phyloP scores from a whole-genome alignment of 2,113 vertebrate species.

The Vidua macroura region DNA sequence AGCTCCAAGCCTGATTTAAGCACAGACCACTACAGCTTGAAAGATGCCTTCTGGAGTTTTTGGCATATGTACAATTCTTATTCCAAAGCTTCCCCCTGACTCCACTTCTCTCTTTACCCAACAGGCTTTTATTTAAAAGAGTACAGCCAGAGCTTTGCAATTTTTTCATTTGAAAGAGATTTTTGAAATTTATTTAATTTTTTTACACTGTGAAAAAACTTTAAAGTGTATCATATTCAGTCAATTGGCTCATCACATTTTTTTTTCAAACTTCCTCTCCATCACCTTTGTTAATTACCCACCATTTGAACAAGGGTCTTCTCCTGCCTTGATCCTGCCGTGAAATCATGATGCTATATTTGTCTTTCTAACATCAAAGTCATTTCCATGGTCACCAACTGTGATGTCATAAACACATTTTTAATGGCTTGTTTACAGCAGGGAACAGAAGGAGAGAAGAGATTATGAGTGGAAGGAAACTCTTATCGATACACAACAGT shows the following conservation, averaged over 20 bases:
- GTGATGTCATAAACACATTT: constrained; percentile 70
- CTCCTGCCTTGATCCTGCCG: constrained; percentile 41
- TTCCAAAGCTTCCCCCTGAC: not conserved
- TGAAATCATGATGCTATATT: constrained; percentile 58
- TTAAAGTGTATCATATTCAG: constrained; percentile 16
- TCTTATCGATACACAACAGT: constrained; percentile 54
- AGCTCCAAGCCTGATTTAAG: not conserved
- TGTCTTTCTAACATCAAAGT: constrained; percentile 68
- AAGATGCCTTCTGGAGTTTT: not conserved
- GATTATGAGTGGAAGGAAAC: constrained; percentile 51
- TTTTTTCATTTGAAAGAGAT: not conserved
- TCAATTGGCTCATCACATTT: not conserved
- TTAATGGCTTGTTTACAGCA: constrained; percentile 63
- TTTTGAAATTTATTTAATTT: not conserved
- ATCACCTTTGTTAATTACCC: constrained; percentile 46
- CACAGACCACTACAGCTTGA: not conserved
- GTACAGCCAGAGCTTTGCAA: not conserved
- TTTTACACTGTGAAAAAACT: not conserved
- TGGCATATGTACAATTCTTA: not conserved
- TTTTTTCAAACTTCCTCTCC: constrained; percentile 11
- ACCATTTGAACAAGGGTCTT: constrained; percentile 37
- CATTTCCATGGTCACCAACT: constrained; percentile 65
- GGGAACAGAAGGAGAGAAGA: constrained; percentile 57
- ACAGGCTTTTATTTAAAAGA: constrained; percentile 12
- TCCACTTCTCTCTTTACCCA: not conserved